A percentile compares a stretch with the other conserved stretches of the same genome.
Evolutionary conservation across 2,113 vertebrate genomes (phyloP).

Genomic region (Pithys albifrons): DNA sequence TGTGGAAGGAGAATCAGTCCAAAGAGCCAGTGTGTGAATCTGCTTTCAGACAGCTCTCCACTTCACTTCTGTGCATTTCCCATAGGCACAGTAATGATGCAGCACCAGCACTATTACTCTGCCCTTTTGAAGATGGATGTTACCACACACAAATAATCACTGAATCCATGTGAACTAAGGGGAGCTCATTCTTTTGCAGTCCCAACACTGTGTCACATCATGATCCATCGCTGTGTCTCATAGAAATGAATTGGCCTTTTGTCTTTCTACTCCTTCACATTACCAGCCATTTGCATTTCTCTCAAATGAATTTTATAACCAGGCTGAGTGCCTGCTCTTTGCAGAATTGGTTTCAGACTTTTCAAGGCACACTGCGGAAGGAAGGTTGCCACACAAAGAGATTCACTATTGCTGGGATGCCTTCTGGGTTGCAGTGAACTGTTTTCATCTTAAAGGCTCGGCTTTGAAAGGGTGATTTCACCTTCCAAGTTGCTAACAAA

Average conservation of each 20-base stretch:
- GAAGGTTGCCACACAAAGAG: not conserved
- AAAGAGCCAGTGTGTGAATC: not conserved
- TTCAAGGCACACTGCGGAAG: not conserved
- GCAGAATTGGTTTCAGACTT: not conserved
- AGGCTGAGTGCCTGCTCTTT: not conserved
- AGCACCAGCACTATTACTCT: not conserved
- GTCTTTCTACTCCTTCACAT: not conserved
- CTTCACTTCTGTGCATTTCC: not conserved
- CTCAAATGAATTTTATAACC: not conserved
- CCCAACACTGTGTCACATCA: not conserved
- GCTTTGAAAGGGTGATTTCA: not conserved
- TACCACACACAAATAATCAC: not conserved
- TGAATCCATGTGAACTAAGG: not conserved
- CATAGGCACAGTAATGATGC: not conserved
- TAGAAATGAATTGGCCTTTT: not conserved
- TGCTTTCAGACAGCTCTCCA: not conserved
- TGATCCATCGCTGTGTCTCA: not conserved
- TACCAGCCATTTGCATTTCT: slow-evolving; percentile 24
- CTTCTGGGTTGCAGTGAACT: not conserved
- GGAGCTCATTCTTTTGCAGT: not conserved
- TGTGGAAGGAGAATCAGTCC: not conserved
- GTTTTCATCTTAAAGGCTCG: not conserved
- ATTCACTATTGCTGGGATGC: not conserved
- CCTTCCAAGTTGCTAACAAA: not conserved
- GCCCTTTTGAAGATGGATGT: slow-evolving; percentile 25